These are phyloP conservation scores for Otolemur garnettii DNA, from an alignment of 2,113 vertebrate genomes.

Conservation along the genomic window DNA sequence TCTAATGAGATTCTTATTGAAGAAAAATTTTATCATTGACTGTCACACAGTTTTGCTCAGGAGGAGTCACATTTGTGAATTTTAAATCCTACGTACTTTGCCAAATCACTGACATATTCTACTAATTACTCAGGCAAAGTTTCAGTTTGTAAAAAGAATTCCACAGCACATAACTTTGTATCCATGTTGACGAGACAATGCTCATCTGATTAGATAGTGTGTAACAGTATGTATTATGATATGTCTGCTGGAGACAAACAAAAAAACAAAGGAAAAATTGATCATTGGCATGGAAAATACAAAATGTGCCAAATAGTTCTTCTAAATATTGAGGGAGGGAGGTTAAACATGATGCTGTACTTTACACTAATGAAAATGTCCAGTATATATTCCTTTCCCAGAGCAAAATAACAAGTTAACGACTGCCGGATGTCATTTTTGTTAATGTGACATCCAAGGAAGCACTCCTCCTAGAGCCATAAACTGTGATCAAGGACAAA, in stretches of 20 bases:
- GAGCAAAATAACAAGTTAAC: constrained; percentile 68
- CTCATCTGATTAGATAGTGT: not conserved
- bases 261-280: constrained; percentile 49
- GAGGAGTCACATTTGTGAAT: constrained; percentile 17
- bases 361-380: constrained; percentile 62
- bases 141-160: constrained; percentile 69
- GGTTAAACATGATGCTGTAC: constrained; percentile 71
- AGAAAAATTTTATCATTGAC: constrained; percentile 45
- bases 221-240: not conserved
- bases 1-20: constrained; percentile 46
- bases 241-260: constrained; percentile 53
- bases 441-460: constrained; percentile 71
- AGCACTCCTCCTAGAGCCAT: constrained; percentile 66
- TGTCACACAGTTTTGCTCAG: constrained; percentile 57
- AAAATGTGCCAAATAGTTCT: constrained; percentile 63
- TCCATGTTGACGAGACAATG: constrained; percentile 12
- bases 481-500: constrained; percentile 68
- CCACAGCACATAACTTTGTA: constrained; percentile 57
- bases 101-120: constrained; percentile 53
- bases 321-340: constrained; percentile 37
- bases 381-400: constrained; percentile 59
- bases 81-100: constrained; percentile 31
- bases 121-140: constrained; percentile 45
- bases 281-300: constrained; percentile 64
- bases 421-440: constrained; percentile 44